These are phyloP conservation scores for Rapana venosa DNA, from an alignment of 2,888 invertebrate species.

Conservation along the genomic window DNA sequence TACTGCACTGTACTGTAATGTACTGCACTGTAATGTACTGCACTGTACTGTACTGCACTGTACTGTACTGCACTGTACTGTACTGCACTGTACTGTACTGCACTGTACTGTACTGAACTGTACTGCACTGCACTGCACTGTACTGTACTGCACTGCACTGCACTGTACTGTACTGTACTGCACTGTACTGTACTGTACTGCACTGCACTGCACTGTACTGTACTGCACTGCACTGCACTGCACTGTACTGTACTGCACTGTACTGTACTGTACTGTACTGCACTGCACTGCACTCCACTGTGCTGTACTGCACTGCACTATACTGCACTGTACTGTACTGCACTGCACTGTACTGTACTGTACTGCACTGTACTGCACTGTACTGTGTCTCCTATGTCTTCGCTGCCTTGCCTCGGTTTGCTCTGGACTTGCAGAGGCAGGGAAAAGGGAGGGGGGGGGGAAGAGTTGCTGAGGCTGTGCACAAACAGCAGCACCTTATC, in stretches of 20 bases:
- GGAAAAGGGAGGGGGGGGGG: no score
- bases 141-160: not conserved
- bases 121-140: not conserved
- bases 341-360: no score
- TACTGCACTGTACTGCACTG: no score
- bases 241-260: not conserved
- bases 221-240: not conserved
- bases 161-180: not conserved
- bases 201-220: conserved; percentile 1
- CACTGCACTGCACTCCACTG: no score
- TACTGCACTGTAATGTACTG: not conserved
- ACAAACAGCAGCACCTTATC: not conserved
- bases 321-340: no score
- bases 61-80: no score
- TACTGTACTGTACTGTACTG: not conserved
- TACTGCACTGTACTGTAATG: not conserved
- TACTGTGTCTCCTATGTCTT: no score
- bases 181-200: not conserved
- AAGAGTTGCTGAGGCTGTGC: no score
- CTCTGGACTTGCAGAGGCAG: no score
- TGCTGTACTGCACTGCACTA: no score
- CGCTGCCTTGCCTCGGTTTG: not conserved
- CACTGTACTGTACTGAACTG: no score
- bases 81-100: not conserved
- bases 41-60: not conserved